These are phyloP conservation scores for Latheticus oryzae DNA, from an alignment of 2,888 invertebrate genomes.

Conservation along the genomic window DNA sequence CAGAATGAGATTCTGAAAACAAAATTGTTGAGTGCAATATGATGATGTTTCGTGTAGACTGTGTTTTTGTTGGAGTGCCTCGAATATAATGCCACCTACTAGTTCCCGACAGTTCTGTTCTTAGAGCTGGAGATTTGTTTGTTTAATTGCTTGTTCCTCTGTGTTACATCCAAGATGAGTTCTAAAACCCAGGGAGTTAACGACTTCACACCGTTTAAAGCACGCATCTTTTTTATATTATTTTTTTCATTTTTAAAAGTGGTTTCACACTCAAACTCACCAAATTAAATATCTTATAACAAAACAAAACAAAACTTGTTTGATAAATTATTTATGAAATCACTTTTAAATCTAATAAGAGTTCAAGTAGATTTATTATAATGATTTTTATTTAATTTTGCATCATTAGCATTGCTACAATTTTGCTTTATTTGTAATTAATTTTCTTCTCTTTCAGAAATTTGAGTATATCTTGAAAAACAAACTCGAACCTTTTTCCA, in stretches of 20 bases:
- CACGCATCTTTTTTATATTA: constrained; percentile 61
- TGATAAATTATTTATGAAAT: constrained; percentile 6
- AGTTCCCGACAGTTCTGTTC: constrained; percentile 42
- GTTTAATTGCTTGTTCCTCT: constrained; percentile 59
- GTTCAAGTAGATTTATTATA: constrained; percentile 1
- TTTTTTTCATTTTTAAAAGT: constrained; percentile 49
- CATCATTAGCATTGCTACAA: constrained; percentile 4
- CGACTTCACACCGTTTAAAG: constrained; percentile 59
- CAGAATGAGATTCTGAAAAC: constrained; percentile 44
- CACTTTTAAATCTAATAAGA: constrained; percentile 13
- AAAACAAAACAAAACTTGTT: constrained; percentile 4
- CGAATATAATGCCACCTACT: constrained; percentile 54
- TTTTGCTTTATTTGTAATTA: constrained; percentile 5
- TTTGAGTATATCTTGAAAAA: constrained; percentile 60
- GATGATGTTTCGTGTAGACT: constrained; percentile 54
- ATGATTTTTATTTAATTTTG: constrained; percentile 11
- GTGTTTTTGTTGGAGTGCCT: constrained; percentile 53
- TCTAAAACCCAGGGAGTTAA: constrained; percentile 53
- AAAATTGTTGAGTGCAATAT: constrained; percentile 51
- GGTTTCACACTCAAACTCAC: constrained; percentile 35
- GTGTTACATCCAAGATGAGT: constrained; percentile 57
- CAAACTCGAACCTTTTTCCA: constrained; percentile 57
- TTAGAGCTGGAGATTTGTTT: constrained; percentile 58
- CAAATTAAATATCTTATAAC: background rate
- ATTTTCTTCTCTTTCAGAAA: constrained; percentile 56